A percentile compares a stretch with the other conserved stretches of the same genome.
Evolutionary conservation across 2,888 invertebrate species (phyloP).

Genomic region (Apotomis betuletana): DNA sequence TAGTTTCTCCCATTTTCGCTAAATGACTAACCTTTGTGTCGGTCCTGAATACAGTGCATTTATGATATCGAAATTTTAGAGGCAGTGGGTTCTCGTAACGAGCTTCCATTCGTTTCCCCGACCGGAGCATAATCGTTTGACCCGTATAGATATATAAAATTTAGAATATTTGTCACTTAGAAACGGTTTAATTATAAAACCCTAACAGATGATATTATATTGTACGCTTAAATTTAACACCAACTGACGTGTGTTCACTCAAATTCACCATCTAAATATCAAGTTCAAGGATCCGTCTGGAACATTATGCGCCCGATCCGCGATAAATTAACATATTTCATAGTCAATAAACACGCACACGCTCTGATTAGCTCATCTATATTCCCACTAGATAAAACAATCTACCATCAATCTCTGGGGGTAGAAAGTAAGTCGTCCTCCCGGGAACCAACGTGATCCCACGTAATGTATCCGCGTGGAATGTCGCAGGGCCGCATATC

Average conservation of each 20-base stretch:
- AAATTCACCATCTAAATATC: conserved; percentile 35
- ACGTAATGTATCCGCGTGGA: conserved; percentile 39
- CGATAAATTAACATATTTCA: conserved; percentile 38
- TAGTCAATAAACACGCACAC: conserved; percentile 39
- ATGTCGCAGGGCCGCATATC: conserved; percentile 44
- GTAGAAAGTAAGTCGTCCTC: conserved; percentile 47
- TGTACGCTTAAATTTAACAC: neutral
- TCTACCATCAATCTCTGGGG: conserved; percentile 47
- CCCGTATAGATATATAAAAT: neutral
- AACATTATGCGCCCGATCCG: conserved; percentile 30
- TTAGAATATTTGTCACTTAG: neutral
- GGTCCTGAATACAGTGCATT: neutral
- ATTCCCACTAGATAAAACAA: conserved; percentile 42
- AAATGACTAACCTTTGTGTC: conserved; percentile 18
- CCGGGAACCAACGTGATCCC: conserved; percentile 43
- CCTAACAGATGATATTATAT: too few relatives aligned
- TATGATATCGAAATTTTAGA: conserved; percentile 9
- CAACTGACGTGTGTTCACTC: conserved; percentile 14
- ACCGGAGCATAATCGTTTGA: conserved; percentile 5
- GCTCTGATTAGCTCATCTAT: conserved; percentile 41
- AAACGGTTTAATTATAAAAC: neutral
- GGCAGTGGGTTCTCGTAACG: conserved; percentile 1
- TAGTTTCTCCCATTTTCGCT: conserved; percentile 7
- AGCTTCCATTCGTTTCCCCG: neutral
- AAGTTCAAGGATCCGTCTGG: conserved; percentile 33